Evolutionary conservation across 1,140 invertebrate species (phyloP).

Genomic region (Drosophila ohnishii): DNA sequence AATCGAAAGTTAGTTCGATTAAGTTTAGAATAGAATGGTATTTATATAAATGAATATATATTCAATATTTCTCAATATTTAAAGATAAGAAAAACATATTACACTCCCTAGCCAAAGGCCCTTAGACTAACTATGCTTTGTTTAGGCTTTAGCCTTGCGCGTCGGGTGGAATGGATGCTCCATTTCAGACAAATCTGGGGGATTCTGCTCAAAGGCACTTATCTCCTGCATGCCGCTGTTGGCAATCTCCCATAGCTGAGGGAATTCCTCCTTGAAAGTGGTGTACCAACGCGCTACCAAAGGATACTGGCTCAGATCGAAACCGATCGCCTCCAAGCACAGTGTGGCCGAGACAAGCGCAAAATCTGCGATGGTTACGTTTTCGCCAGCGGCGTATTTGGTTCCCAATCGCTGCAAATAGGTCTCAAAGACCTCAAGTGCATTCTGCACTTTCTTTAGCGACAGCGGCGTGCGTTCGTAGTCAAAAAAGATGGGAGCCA

Average conservation of each 20-base stretch:
- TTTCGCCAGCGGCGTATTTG: constrained; percentile 87
- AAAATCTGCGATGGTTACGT: constrained; percentile 90
- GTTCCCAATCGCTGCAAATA: constrained; percentile 86
- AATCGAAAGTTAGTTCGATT: background rate
- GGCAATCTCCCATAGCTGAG: constrained; percentile 88
- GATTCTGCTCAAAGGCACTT: constrained; percentile 86
- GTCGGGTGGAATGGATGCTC: constrained; percentile 89
- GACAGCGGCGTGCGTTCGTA: constrained; percentile 87
- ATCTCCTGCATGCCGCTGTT: constrained; percentile 87
- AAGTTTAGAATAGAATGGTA: background rate
- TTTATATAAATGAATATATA: constrained; percentile 17
- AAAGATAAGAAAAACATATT: constrained; percentile 7
- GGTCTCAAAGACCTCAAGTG: constrained; percentile 87
- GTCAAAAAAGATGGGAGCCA: constrained; percentile 89
- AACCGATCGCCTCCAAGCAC: constrained; percentile 88
- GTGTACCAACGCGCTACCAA: constrained; percentile 87
- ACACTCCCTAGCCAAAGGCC: background rate
- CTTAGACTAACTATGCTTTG: constrained; percentile 4
- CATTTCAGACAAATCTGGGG: constrained; percentile 87
- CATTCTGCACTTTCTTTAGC: constrained; percentile 87
- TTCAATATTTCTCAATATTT: constrained; percentile 13
- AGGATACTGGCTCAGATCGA: constrained; percentile 86
- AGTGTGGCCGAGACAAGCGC: constrained; percentile 87
- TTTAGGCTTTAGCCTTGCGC: constrained; percentile 82
- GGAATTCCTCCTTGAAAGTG: constrained; percentile 87